phyloP scores from a whole-genome alignment of 2,113 vertebrate species.

The Uria aalge region DNA sequence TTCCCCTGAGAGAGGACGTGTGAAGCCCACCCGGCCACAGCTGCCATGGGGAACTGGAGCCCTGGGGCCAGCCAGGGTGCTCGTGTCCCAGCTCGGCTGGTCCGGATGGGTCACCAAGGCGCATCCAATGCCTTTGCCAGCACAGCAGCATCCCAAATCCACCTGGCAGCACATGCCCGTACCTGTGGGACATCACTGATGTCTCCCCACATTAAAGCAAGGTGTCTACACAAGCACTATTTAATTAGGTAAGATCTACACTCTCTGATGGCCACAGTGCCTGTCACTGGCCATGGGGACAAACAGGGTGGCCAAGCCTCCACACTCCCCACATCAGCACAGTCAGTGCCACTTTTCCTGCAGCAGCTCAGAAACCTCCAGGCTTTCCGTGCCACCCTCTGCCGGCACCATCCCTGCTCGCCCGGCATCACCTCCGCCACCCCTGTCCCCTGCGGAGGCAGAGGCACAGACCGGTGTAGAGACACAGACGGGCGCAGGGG shows the following conservation, averaged over 20 bases:
- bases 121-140: neutral
- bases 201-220: neutral
- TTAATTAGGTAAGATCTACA: too few species aligned
- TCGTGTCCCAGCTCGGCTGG: rapidly evolving
- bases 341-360: neutral
- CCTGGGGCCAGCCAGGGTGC: too few species aligned
- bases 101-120: neutral
- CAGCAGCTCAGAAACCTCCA: neutral
- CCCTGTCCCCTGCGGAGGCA: neutral
- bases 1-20: rapidly evolving
- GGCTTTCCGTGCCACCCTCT: neutral
- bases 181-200: neutral
- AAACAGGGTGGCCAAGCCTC: neutral
- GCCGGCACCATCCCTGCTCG: neutral
- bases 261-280: neutral
- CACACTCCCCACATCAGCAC: rapidly evolving
- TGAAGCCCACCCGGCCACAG: neutral
- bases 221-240: rapidly evolving
- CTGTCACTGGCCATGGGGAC: neutral
- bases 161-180: neutral
- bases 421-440: rapidly evolving
- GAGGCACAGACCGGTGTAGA: neutral
- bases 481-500: neutral
- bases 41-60: neutral
- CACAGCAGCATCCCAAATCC: neutral